Conservation (phyloP, 2,888 invertebrate genomes). For the Harpagoxenus sublaevis region DNA sequence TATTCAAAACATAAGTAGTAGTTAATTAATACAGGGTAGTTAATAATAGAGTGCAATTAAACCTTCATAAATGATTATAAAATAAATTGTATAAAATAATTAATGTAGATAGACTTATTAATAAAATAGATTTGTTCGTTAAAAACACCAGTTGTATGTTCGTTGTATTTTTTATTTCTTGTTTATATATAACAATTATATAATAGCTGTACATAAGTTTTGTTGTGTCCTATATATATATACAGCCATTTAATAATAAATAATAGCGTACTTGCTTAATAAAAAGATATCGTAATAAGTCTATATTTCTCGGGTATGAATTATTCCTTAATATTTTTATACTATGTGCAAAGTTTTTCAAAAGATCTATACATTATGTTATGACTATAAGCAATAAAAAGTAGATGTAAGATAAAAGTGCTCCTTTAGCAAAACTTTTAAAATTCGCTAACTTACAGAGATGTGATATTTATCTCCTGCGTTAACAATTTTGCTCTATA, state of each 20-base stretch:
- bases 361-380: constrained; percentile 22
- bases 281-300: constrained; percentile 40
- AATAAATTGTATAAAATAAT: not conserved
- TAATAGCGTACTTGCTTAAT: constrained; percentile 40
- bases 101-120: not conserved
- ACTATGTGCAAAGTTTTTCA: constrained; percentile 33
- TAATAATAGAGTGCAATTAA: not conserved
- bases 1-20: constrained; percentile 14
- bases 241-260: constrained; percentile 41
- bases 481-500: constrained; percentile 18
- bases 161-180: constrained; percentile 51
- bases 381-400: constrained; percentile 33
- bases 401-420: constrained; percentile 30
- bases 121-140: constrained; percentile 3
- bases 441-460: constrained; percentile 16
- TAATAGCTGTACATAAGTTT: constrained; percentile 47
- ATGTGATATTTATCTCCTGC: constrained; percentile 7
- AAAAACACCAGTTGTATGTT: not conserved
- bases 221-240: not conserved
- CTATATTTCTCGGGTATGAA: constrained; percentile 39
- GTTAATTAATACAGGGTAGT: not conserved
- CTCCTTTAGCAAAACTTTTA: constrained; percentile 15
- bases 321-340: constrained; percentile 19
- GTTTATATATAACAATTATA: constrained; percentile 39
- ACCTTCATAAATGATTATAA: not conserved